A percentile compares a stretch with the other conserved stretches of the same genome.
phyloP scores from a whole-genome alignment of 2,888 invertebrate species.

The Carcina quercana region DNA sequence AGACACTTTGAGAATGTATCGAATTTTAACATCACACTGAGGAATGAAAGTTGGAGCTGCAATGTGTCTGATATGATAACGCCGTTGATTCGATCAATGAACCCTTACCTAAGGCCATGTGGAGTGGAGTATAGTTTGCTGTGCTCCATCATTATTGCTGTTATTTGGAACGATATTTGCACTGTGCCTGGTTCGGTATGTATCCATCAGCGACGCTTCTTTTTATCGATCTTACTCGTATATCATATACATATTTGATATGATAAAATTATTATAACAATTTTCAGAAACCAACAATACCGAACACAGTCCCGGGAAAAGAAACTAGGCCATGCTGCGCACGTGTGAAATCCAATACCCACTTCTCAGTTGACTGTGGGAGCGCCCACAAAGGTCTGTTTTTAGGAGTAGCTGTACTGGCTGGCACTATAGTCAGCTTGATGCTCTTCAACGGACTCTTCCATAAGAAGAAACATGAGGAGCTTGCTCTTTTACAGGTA shows the following conservation, averaged over 20 bases:
- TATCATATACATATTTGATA: no score
- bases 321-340: slow-evolving; percentile 36
- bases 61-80: slow-evolving; percentile 73
- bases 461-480: slow-evolving; percentile 62
- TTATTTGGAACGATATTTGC: slow-evolving; percentile 86
- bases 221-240: no score
- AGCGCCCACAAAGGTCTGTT: slow-evolving; percentile 82
- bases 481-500: slow-evolving; percentile 77
- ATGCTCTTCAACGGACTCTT: slow-evolving; percentile 82
- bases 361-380: slow-evolving; percentile 83
- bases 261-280: no score
- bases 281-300: slow-evolving; percentile 32
- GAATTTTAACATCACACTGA: slow-evolving; percentile 25
- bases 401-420: slow-evolving; percentile 77
- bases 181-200: slow-evolving; percentile 66
- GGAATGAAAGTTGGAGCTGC: slow-evolving; percentile 46
- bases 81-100: slow-evolving; percentile 76
- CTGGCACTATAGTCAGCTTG: slow-evolving; percentile 80
- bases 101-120: slow-evolving; percentile 86
- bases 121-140: slow-evolving; percentile 89
- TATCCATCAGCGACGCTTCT: slow-evolving; percentile 10
- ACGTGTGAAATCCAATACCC: slow-evolving; percentile 56
- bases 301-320: slow-evolving; percentile 12
- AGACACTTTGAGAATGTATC: slow-evolving; percentile 1
- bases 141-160: slow-evolving; percentile 84